These are phyloP conservation scores for Thermophis baileyi DNA, from an alignment of 2,113 vertebrate genomes.

Conservation along the genomic window DNA sequence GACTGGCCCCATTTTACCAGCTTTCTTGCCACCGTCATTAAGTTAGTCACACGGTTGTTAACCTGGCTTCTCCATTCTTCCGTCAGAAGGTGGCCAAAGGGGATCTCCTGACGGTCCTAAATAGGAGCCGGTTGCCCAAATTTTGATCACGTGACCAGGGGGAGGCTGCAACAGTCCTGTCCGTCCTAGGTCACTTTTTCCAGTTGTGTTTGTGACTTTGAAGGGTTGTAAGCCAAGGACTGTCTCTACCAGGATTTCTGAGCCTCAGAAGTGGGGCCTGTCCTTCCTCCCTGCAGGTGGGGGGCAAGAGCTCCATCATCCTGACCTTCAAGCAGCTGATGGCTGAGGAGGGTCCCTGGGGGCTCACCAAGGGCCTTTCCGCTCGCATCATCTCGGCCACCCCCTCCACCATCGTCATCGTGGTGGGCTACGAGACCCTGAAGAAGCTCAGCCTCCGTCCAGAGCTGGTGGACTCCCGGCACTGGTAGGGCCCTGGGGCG, in stretches of 20 bases:
- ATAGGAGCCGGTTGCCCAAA: background rate
- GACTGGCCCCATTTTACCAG: background rate
- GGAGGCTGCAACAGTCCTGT: background rate
- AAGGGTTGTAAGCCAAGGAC: background rate
- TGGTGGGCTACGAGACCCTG: slow-evolving; percentile 93
- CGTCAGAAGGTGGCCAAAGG: background rate
- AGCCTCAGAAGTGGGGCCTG: background rate
- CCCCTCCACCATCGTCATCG: slow-evolving; percentile 90
- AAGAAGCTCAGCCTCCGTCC: slow-evolving; percentile 93
- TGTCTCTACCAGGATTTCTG: background rate
- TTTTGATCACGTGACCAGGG: background rate
- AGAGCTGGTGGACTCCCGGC: slow-evolving; percentile 85
- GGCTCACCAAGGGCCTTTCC: slow-evolving; percentile 90
- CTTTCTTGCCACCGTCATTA: background rate
- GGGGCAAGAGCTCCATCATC: slow-evolving; percentile 86
- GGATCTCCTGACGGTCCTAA: background rate
- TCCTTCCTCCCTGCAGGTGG: slow-evolving; percentile 76
- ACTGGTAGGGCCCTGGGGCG: slow-evolving; percentile 77
- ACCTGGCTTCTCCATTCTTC: too few relatives aligned
- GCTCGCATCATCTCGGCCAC: slow-evolving; percentile 90
- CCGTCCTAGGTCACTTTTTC: background rate
- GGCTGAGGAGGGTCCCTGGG: slow-evolving; percentile 86
- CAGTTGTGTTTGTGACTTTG: background rate
- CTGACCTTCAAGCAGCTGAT: slow-evolving; percentile 90
- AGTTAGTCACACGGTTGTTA: background rate